Percentiles rank a stretch among this genome's conserved stretches.
Conservation (phyloP, 2,797 vertebrate genomes). For the Carapus acus region DNA sequence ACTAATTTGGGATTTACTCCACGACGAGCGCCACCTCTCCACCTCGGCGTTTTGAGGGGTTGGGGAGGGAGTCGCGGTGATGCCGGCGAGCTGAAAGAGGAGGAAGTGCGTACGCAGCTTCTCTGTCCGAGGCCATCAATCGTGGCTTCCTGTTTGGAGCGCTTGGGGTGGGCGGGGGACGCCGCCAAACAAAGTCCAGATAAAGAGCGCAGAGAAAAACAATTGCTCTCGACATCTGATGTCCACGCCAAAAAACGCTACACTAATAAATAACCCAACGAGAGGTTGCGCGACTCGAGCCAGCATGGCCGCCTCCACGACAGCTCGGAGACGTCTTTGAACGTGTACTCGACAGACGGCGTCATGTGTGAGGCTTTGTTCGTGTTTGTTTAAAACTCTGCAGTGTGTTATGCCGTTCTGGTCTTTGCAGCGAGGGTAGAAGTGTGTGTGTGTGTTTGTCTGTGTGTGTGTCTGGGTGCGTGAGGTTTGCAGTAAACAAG, state of each 20-base stretch:
- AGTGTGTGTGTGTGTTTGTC: conserved; percentile 18
- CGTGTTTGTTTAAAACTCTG: not conserved
- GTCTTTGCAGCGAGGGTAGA: conserved; percentile 6
- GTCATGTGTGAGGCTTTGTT: not conserved
- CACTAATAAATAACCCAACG: not conserved
- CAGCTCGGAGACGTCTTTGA: not conserved
- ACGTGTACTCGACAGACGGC: conserved; percentile 2
- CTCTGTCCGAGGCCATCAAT: conserved; percentile 59
- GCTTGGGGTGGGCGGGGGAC: conserved; percentile 42
- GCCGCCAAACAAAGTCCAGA: conserved; percentile 28
- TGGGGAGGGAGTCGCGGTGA: conserved; percentile 7
- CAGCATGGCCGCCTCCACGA: not conserved
- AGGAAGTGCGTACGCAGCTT: conserved; percentile 55
- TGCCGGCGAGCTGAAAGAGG: conserved; percentile 32
- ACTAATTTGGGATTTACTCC: conserved; percentile 11
- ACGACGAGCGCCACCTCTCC: no score
- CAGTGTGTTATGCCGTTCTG: conserved; percentile 8
- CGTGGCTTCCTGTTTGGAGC: conserved; percentile 66
- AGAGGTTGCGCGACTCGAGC: not conserved
- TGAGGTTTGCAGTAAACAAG: conserved; percentile 51
- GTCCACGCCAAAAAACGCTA: not conserved
- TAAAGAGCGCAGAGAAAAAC: conserved; percentile 20
- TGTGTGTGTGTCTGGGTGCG: no score
- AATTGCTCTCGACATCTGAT: not conserved
- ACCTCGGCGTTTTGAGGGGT: conserved; percentile 28